Conservation (phyloP, 2,797 vertebrate genomes). For the Carduelis carduelis region DNA sequence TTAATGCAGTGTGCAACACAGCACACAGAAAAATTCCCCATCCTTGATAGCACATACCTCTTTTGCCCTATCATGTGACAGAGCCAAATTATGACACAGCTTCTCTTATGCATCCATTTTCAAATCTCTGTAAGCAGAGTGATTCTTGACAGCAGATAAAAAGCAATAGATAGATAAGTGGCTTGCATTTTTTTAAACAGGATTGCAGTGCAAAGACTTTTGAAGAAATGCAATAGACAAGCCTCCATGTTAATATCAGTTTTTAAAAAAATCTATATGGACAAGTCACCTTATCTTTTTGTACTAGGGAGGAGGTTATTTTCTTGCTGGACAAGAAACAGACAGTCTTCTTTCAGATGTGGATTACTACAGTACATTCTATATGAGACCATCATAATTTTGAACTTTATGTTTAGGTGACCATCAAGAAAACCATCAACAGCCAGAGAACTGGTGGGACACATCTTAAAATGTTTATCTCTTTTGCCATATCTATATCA, state of each 20-base stretch:
- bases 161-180: neutral
- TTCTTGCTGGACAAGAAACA: neutral
- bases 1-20: slow-evolving; percentile 56
- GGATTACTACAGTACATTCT: neutral
- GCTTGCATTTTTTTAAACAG: neutral
- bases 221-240: neutral
- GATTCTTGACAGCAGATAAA: neutral
- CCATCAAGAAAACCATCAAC: neutral
- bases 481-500: neutral
- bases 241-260: neutral
- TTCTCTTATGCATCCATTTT: slow-evolving; percentile 10
- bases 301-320: neutral
- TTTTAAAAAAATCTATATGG: neutral
- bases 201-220: neutral
- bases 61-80: slow-evolving; percentile 7
- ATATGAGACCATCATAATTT: neutral
- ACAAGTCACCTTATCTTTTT: neutral
- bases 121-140: neutral
- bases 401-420: neutral
- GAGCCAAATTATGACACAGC: slow-evolving; percentile 26
- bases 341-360: neutral
- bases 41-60: neutral
- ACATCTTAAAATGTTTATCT: neutral
- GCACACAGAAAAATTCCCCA: slow-evolving; percentile 13
- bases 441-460: neutral